Evolutionary conservation across 2,888 invertebrate genomes (phyloP), one percentile per base, ranked within the genome.

Genomic region (Furcula furcula): DNA sequence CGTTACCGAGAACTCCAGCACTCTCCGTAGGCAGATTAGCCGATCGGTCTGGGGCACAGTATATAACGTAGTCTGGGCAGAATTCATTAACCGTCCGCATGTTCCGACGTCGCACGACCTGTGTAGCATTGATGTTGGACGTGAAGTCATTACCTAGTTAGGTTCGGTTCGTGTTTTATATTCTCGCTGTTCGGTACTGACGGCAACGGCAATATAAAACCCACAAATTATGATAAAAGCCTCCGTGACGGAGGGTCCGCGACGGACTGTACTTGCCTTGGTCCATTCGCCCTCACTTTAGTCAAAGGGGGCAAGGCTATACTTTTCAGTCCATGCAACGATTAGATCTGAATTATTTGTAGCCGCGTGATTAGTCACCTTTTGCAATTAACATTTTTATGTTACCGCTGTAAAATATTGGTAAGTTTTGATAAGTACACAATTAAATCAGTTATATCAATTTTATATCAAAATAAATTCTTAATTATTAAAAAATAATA

Each of bases 271-370:
- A 67, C 55, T 71, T 51, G 62, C 82, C 83, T 83, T 81, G 83
- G 73, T 79, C 73, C 45, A 65, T 62, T 76, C 65, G 69, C 65
- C 69, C 67, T 65, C 65, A 61, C 64, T 72, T 52, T 52, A 64
- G 57, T 40, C 64, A 79, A 82, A 73, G 70, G 71, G 76, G 46
- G 70, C 84, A 72, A 83, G 84, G 84, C 48, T 64, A 55, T 41
- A 69, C 63, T 78, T 79, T 81, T 82, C 76, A 81, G 80, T 68
- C 56, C 66, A 66, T 54, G 65, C 72, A 58, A 64, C 61, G 65
- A 74, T 68, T 46, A 51, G 59, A 74, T 76, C 70, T 60, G 66
- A 71, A 69, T 75, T 66, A 65, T 65, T 74, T 59, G 55, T 43
- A 43, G 62, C 49, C 53, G 46, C 55, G 55, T 56, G 63, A 67